These are phyloP conservation scores for Leucoraja ocellata DNA, from an alignment of 2,797 vertebrate genomes.

Conservation along the genomic window DNA sequence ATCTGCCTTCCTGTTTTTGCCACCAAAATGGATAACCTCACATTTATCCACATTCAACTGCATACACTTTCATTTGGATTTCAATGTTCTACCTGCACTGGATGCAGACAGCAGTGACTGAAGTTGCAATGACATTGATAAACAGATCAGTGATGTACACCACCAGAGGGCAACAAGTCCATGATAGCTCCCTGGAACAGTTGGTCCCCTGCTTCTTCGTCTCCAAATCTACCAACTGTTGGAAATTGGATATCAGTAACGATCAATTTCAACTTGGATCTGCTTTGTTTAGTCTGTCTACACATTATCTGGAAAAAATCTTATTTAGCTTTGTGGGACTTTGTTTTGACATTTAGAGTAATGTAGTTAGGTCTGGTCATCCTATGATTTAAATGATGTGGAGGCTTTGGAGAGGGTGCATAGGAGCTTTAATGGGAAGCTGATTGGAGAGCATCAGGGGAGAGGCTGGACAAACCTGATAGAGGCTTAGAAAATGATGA, in stretches of 20 bases:
- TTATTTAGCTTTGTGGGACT: no score
- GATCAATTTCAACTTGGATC: background rate
- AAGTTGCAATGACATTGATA: background rate
- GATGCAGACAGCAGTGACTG: background rate
- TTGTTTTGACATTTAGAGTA: no score
- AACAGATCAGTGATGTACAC: background rate
- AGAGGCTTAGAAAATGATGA: no score
- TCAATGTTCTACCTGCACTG: background rate
- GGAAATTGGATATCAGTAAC: background rate
- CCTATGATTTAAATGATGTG: no score
- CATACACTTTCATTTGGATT: background rate
- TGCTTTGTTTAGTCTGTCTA: background rate
- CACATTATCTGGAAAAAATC: background rate
- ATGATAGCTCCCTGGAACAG: background rate
- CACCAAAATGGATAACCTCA: no score
- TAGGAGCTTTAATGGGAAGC: no score
- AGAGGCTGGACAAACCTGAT: no score
- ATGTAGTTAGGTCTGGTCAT: no score
- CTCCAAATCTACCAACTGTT: background rate
- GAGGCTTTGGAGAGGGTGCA: no score
- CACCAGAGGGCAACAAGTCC: background rate
- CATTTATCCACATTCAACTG: no score
- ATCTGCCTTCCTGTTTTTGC: no score
- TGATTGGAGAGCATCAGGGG: no score
- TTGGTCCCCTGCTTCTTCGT: background rate